Conservation (phyloP, 2,113 vertebrate species). For the Cinclus mexicanus region DNA sequence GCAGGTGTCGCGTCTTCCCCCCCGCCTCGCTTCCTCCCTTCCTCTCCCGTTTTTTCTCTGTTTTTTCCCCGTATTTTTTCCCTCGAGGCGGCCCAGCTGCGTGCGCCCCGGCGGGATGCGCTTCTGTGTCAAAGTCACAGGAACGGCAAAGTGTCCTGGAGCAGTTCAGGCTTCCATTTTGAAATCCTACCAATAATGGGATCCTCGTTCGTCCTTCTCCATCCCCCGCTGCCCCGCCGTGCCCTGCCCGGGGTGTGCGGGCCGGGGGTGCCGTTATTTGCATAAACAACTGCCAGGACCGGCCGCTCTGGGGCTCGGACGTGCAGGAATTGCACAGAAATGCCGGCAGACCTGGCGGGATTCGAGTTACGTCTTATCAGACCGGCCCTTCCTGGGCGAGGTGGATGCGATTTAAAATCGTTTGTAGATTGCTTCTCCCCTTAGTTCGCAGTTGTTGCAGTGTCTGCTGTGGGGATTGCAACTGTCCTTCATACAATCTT, state of each 20-base stretch:
- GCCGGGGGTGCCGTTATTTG: background rate
- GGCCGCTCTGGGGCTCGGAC: background rate
- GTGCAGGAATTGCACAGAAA: background rate
- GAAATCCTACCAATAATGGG: background rate
- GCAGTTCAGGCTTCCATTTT: conserved; percentile 51
- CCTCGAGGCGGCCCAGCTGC: background rate
- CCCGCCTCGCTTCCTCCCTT: no score
- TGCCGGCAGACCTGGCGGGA: background rate
- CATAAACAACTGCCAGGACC: background rate
- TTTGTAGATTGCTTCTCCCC: background rate
- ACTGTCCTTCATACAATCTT: background rate
- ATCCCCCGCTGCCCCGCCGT: background rate
- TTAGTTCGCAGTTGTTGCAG: background rate
- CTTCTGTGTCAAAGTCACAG: conserved; percentile 12
- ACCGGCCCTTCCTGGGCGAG: background rate
- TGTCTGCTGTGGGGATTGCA: background rate
- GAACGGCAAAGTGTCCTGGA: conserved; percentile 28
- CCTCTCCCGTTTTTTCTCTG: accelerated
- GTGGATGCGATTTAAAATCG: background rate
- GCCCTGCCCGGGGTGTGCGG: background rate
- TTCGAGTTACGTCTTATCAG: background rate
- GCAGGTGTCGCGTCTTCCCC: background rate
- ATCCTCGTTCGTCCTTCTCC: background rate
- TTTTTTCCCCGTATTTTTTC: accelerated
- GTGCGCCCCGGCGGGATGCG: background rate